Percentiles rank a stretch among this genome's conserved stretches.
Conservation (phyloP, 2,797 vertebrate genomes). For the Enteromius viviparus region DNA sequence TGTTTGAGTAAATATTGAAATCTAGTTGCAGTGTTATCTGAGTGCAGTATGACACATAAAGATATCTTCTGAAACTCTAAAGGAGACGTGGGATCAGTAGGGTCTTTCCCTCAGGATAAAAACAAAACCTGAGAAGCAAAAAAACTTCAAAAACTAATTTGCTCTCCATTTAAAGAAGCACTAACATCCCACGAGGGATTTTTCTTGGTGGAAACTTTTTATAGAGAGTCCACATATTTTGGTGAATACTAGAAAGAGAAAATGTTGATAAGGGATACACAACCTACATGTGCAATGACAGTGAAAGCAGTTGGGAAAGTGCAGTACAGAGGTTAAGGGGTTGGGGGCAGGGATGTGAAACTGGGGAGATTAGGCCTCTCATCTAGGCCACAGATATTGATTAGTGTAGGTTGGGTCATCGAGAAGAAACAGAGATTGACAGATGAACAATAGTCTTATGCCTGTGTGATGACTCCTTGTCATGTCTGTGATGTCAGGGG, state of each 20-base stretch:
- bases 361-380: slow-evolving; percentile 71
- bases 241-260: slow-evolving; percentile 50
- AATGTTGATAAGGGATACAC: slow-evolving; percentile 48
- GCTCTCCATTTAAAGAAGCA: background rate
- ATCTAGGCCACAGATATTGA: slow-evolving; percentile 84
- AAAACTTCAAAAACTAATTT: background rate
- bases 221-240: background rate
- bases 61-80: background rate
- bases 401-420: slow-evolving; percentile 75
- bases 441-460: slow-evolving; percentile 71
- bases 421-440: slow-evolving; percentile 78
- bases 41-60: background rate
- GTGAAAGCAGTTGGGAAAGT: slow-evolving; percentile 63
- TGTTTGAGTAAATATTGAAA: background rate
- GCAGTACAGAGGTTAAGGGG: slow-evolving; percentile 59
- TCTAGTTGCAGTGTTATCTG: background rate
- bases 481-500: slow-evolving; percentile 66
- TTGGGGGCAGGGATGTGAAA: slow-evolving; percentile 57
- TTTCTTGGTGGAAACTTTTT: background rate
- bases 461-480: slow-evolving; percentile 63
- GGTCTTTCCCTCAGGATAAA: background rate
- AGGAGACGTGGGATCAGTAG: background rate
- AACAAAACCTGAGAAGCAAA: background rate
- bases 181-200: background rate
- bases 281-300: slow-evolving; percentile 69